A percentile compares a stretch with the other conserved stretches of the same genome.
Conservation (phyloP, 2,888 invertebrate species). For the Xestoiulus laeticollis region DNA sequence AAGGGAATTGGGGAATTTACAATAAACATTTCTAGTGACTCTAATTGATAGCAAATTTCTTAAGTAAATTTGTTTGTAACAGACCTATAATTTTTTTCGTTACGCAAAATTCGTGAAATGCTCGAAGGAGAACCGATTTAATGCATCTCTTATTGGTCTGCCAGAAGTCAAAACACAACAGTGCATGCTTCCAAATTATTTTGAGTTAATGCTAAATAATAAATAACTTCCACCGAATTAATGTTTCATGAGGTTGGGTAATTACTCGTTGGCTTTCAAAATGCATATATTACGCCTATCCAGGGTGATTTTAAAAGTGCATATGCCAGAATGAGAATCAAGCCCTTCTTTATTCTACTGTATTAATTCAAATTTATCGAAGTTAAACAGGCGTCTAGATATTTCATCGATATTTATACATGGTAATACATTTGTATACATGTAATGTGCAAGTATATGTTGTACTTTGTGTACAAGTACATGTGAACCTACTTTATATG, state of each 20-base stretch:
- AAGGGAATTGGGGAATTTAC: neutral
- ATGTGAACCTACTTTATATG: no score
- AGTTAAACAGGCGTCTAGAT: no score
- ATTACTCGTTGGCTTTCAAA: neutral
- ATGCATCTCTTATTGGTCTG: neutral
- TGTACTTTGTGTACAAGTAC: no score
- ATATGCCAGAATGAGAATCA: neutral
- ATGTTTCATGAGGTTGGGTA: neutral
- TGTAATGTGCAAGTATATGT: no score
- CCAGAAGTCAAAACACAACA: neutral
- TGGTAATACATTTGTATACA: no score
- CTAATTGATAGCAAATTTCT: neutral
- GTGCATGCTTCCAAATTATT: neutral
- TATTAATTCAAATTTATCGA: neutral
- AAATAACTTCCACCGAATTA: neutral
- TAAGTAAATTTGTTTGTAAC: no score
- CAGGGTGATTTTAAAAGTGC: neutral
- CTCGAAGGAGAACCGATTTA: neutral
- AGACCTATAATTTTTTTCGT: neutral
- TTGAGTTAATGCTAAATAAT: slow-evolving; percentile 18
- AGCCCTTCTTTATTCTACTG: neutral
- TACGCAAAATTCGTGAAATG: neutral
- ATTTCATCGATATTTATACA: no score
- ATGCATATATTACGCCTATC: neutral
- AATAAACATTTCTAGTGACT: neutral